These are phyloP conservation scores for Hydra vulgaris DNA, from an alignment of 30 jellyfish, hydroid and myxozoan genomes.

Conservation along the genomic window DNA sequence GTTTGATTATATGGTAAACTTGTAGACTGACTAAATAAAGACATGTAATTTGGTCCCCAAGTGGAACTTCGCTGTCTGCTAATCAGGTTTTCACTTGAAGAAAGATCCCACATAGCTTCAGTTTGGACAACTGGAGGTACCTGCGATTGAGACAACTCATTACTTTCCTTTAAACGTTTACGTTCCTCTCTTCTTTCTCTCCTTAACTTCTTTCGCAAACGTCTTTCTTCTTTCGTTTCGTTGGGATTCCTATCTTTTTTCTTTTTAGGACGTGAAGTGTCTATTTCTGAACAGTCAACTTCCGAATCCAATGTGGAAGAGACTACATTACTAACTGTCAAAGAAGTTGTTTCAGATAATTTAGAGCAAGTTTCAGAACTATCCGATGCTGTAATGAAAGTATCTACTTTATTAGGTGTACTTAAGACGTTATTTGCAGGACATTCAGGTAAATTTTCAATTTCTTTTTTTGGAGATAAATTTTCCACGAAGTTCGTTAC, in stretches of 20 bases:
- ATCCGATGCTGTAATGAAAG: background rate
- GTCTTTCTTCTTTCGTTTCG: constrained; percentile 27
- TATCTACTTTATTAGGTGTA: background rate
- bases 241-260: constrained; percentile 5
- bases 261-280: constrained; percentile 4
- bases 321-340: background rate
- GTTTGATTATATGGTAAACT: background rate
- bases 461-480: background rate
- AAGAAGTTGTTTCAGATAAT: background rate
- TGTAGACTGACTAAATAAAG: background rate
- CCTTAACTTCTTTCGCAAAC: constrained; percentile 6
- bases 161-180: background rate
- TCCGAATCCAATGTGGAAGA: background rate
- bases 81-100: background rate
- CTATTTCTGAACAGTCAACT: background rate
- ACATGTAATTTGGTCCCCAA: constrained; percentile 31
- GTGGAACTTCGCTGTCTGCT: constrained; percentile 45
- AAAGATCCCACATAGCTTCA: constrained; percentile 3
- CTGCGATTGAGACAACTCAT: background rate
- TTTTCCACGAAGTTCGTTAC: background rate
- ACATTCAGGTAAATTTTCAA: background rate
- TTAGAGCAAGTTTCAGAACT: background rate
- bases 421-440: background rate
- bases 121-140: background rate
- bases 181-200: background rate